A percentile compares a stretch with the other conserved stretches of the same genome.
Evolutionary conservation across 2,888 invertebrate species (phyloP).

Genomic region (Orthosia cruda): DNA sequence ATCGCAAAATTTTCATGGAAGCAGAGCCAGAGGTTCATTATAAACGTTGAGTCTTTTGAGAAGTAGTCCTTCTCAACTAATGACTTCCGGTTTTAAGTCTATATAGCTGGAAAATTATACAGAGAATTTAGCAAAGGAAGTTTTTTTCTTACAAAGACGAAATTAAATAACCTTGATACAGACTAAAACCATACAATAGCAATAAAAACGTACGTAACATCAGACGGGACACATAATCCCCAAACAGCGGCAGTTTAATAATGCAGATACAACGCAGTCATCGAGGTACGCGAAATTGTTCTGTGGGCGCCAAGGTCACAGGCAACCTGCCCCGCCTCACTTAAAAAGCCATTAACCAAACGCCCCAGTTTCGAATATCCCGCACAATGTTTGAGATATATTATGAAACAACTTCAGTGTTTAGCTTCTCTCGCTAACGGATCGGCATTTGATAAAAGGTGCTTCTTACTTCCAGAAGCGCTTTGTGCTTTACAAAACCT

Average conservation of each 20-base stretch:
- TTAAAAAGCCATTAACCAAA: conserved; percentile 79
- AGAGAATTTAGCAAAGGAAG: not conserved
- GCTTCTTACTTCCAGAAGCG: conserved; percentile 18
- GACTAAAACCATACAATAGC: not conserved
- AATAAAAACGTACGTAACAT: not conserved
- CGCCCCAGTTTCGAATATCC: conserved; percentile 61
- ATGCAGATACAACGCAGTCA: conserved; percentile 67
- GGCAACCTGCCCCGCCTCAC: conserved; percentile 71
- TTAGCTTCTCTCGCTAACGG: conserved; percentile 19
- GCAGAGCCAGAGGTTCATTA: conserved; percentile 14
- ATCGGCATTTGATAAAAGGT: conserved; percentile 33
- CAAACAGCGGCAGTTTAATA: conserved; percentile 51
- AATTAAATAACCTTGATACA: not conserved
- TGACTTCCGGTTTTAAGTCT: conserved; percentile 8
- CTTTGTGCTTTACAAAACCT: not conserved
- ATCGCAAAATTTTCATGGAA: conserved; percentile 25
- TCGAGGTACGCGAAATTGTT: conserved; percentile 69
- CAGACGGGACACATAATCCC: not conserved
- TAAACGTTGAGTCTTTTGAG: not conserved
- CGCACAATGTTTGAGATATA: conserved; percentile 68
- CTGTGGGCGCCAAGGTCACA: conserved; percentile 60
- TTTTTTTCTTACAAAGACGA: not conserved
- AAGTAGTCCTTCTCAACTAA: conserved; percentile 7
- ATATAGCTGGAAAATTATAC: not conserved
- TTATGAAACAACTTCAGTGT: conserved; percentile 56